Conservation (phyloP, 2,113 vertebrate genomes). For the Pseudorasbora parva region DNA sequence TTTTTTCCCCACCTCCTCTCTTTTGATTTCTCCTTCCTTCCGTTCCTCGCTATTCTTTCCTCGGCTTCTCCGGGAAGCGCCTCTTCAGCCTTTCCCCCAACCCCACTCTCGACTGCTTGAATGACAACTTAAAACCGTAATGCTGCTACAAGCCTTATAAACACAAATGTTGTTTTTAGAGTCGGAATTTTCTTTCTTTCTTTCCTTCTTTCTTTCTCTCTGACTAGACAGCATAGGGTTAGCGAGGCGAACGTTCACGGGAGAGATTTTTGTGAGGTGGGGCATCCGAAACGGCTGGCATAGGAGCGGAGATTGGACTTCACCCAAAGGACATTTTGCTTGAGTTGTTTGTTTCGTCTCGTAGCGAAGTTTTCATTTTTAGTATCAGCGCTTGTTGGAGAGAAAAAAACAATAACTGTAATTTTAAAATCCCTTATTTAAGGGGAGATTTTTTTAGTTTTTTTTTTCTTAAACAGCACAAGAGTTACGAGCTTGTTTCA, state of each 20-base stretch:
- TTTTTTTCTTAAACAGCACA: constrained; percentile 39
- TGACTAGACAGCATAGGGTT: constrained; percentile 45
- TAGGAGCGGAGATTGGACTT: constrained; percentile 61
- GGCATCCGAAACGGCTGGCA: constrained; percentile 21
- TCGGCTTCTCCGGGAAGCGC: constrained; percentile 55
- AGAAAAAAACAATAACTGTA: background rate
- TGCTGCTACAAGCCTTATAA: constrained; percentile 70
- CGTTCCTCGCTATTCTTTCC: constrained; percentile 73
- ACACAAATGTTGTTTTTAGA: constrained; percentile 42
- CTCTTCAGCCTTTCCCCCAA: constrained; percentile 45
- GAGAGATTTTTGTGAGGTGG: constrained; percentile 48
- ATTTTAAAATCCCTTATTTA: background rate
- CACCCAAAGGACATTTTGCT: constrained; percentile 59
- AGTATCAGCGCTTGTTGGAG: background rate
- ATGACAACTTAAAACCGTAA: constrained; percentile 69
- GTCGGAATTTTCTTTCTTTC: constrained; percentile 34
- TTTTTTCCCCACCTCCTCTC: background rate
- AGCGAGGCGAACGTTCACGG: constrained; percentile 9
- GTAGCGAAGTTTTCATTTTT: constrained; percentile 65
- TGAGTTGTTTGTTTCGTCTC: constrained; percentile 56
- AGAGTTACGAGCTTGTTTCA: constrained; percentile 49
- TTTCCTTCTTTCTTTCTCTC: constrained; percentile 25
- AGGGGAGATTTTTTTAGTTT: background rate
- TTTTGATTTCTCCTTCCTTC: constrained; percentile 56
- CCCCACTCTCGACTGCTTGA: constrained; percentile 69